Percentiles rank a stretch among this genome's conserved stretches.
These are phyloP conservation scores for Drosophila bifasciata DNA, from an alignment of 1,140 invertebrate species.

Conservation along the genomic window DNA sequence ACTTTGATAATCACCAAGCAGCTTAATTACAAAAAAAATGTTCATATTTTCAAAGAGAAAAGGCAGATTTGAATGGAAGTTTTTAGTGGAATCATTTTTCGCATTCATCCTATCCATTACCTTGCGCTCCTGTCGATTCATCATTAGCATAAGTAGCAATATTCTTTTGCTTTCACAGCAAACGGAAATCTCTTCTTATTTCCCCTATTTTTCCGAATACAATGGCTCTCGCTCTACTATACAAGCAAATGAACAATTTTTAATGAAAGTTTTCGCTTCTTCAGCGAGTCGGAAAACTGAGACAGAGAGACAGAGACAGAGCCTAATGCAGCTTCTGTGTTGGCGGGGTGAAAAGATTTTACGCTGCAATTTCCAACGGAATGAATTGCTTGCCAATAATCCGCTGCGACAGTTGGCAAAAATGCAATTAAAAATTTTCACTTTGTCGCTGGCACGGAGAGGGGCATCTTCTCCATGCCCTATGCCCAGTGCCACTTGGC, in stretches of 20 bases:
- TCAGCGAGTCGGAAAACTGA: not conserved
- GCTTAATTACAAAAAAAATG: conserved; percentile 5
- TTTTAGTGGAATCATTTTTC: no score
- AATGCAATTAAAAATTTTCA: conserved; percentile 82
- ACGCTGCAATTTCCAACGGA: conserved; percentile 73
- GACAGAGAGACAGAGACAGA: not conserved
- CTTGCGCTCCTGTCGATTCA: conserved; percentile 17
- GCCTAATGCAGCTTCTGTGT: conserved; percentile 74
- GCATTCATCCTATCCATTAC: not conserved
- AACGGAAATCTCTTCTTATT: conserved; percentile 19
- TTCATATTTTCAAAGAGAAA: conserved; percentile 43
- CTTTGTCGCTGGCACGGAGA: conserved; percentile 56
- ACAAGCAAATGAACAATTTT: conserved; percentile 24
- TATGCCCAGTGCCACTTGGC: no score
- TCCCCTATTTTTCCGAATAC: conserved; percentile 3
- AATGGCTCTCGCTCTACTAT: conserved; percentile 22
- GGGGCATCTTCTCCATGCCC: not conserved
- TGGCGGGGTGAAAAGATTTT: conserved; percentile 62
- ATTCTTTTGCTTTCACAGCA: conserved; percentile 30
- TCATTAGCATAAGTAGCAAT: conserved; percentile 60
- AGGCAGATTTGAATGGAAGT: conserved; percentile 2
- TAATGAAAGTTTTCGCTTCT: conserved; percentile 19
- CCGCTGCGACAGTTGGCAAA: conserved; percentile 79
- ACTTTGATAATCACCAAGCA: conserved; percentile 1
- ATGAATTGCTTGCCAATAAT: conserved; percentile 82